These are phyloP conservation scores for Drosophila multiciliata DNA, from an alignment of 2,888 invertebrate species.

Conservation along the genomic window DNA sequence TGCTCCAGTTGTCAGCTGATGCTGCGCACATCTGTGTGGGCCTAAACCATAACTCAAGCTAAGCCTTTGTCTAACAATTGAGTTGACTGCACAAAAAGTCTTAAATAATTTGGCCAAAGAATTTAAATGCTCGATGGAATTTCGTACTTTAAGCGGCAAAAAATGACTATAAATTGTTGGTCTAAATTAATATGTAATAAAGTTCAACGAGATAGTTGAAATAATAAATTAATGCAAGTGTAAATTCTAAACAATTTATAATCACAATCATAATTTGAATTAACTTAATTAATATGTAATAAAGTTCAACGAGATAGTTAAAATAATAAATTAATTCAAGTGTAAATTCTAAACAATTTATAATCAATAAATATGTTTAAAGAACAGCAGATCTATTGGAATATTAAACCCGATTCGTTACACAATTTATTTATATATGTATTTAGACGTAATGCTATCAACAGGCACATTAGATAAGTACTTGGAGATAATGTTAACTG, in stretches of 20 bases:
- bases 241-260: neutral
- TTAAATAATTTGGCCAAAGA: conserved; percentile 24
- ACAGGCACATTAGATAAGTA: neutral
- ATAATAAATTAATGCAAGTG: neutral
- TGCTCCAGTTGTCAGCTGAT: conserved; percentile 65
- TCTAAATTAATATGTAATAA: neutral
- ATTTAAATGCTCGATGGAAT: neutral
- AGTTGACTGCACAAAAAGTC: conserved; percentile 11
- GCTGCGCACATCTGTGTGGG: conserved; percentile 44
- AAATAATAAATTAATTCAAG: neutral
- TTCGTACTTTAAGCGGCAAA: neutral
- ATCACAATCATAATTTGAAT: too few species aligned
- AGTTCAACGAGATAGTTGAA: neutral
- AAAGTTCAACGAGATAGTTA: neutral
- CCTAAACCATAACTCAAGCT: conserved; percentile 50
- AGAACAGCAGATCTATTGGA: neutral
- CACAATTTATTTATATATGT: neutral
- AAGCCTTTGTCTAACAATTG: conserved; percentile 27
- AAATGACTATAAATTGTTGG: neutral
- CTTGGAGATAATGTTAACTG: conserved; percentile 15
- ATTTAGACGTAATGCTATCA: neutral
- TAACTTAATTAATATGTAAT: neutral
- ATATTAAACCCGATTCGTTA: neutral
- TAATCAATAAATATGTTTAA: neutral
- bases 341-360: neutral